Conservation (phyloP, 2,113 vertebrate genomes). For the Peucedramus taeniatus region DNA sequence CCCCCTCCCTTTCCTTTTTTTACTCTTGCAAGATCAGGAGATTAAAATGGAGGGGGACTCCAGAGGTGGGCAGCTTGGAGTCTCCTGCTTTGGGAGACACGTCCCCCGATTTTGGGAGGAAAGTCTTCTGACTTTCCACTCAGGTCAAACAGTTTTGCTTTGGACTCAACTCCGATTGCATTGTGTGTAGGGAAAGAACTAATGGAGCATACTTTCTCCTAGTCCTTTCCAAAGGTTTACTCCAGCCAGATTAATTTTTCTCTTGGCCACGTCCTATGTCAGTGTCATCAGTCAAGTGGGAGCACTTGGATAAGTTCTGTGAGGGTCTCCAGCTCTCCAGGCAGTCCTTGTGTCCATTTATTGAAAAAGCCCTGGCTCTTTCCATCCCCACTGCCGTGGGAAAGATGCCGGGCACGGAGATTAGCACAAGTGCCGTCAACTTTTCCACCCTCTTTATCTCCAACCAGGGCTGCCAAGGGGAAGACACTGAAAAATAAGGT, state of each 20-base stretch:
- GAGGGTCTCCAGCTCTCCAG: not conserved
- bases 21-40: not conserved
- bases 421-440: fast-evolving
- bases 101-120: not conserved
- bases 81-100: not conserved
- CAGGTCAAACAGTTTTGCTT: not conserved
- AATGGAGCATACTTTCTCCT: not conserved
- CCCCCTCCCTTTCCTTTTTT: fast-evolving
- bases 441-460: not conserved
- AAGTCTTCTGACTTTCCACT: not conserved
- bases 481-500: not conserved
- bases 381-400: not conserved
- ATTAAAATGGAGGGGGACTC: not conserved
- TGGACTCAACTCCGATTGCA: not conserved
- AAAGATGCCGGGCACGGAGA: fast-evolving
- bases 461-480: not conserved
- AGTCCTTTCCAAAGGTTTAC: not conserved
- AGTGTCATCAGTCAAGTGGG: not conserved
- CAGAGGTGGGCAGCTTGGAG: not conserved
- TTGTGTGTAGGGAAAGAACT: not conserved
- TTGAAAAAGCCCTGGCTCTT: not conserved
- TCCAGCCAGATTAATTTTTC: not conserved
- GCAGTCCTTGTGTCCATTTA: not conserved
- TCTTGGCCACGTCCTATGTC: fast-evolving
- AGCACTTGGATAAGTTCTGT: not conserved